Evolutionary conservation across 2,113 vertebrate species (phyloP), one percentile per base, ranked within the genome.

Genomic region (Pterophyllum scalare): DNA sequence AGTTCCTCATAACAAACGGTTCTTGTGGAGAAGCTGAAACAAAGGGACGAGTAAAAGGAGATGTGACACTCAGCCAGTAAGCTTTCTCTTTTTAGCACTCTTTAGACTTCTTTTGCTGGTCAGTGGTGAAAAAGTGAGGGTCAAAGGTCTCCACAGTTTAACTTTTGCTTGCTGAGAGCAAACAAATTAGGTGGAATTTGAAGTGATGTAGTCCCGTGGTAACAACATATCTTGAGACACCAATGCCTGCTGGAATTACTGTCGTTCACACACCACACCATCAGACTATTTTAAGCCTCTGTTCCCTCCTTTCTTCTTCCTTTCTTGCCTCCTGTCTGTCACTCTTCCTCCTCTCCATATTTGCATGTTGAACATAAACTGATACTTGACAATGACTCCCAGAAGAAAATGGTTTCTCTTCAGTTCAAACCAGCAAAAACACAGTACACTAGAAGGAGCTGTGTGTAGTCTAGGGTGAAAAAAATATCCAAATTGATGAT

Each of bases 321-420:
- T 12, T 3, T 9, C 35, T 35, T 22, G 11, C 33, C 33, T 52
- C 46, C 72, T 15, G 15, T 19, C 49, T 17, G 6, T 52, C 49
- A 52, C 49, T 19, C 49, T 40, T 46, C 22, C 77, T 62, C 76
- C 43, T 57, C 19, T 24, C 15, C 46, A 59, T 75, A 40, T 17
- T 59, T 83, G 79, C 83, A 82, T 12, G 74, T 81, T 70, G 46
- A 82, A 86, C 77, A 89, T 74, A 79, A 87, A 89, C 85, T 85
- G 86, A 88, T 62, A 83, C 86, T 86, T 86, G 88, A 91, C 84
- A 87, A 62, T 90, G 85, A 89, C 77, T 22, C 46, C 64, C 79
- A 81, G 70, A 84, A 70, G 83, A 72, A 77, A 79, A 88, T 84
- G 78, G 83, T 88, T 87, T 84, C 85, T 75, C 40, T 62, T 67